Percentiles rank a stretch among this genome's conserved stretches.
phyloP scores from a whole-genome alignment of 2,797 vertebrate species.

The Novumbra hubbsi region DNA sequence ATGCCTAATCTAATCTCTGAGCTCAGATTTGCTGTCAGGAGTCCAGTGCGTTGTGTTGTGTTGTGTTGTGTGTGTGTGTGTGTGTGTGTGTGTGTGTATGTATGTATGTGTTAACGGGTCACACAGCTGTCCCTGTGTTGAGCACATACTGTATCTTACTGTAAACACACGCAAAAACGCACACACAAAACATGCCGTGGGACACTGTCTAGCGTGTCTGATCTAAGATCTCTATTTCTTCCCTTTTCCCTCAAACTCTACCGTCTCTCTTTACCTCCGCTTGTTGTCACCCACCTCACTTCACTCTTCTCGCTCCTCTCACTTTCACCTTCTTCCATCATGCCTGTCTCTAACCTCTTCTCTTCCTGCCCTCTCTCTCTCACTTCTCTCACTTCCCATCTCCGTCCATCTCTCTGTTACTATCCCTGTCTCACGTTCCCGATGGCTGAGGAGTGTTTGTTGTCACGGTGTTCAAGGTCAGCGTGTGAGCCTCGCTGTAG shows the following conservation, averaged over 20 bases:
- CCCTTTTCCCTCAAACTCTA: neutral
- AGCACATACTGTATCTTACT: neutral
- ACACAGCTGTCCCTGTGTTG: neutral
- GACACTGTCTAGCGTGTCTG: neutral
- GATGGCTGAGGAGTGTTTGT: neutral
- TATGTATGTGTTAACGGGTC: slow-evolving; percentile 2
- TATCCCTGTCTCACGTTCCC: neutral
- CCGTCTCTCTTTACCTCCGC: neutral
- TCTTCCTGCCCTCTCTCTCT: neutral
- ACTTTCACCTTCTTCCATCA: neutral
- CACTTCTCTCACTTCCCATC: neutral
- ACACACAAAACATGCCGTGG: neutral
- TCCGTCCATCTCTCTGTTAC: neutral
- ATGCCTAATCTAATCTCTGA: slow-evolving; percentile 51
- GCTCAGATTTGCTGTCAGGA: slow-evolving; percentile 41
- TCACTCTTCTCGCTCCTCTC: neutral
- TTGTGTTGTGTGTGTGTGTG: slow-evolving; percentile 4
- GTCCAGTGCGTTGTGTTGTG: slow-evolving; percentile 32
- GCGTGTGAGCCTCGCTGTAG: neutral
- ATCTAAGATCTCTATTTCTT: neutral
- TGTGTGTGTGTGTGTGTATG: slow-evolving; percentile 8
- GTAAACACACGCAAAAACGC: neutral
- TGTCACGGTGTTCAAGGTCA: slow-evolving; percentile 11
- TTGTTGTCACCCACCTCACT: neutral
- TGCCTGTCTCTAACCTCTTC: neutral